phyloP scores from a whole-genome alignment of 2,888 invertebrate genomes.

The Drosophila kambysellisi region DNA sequence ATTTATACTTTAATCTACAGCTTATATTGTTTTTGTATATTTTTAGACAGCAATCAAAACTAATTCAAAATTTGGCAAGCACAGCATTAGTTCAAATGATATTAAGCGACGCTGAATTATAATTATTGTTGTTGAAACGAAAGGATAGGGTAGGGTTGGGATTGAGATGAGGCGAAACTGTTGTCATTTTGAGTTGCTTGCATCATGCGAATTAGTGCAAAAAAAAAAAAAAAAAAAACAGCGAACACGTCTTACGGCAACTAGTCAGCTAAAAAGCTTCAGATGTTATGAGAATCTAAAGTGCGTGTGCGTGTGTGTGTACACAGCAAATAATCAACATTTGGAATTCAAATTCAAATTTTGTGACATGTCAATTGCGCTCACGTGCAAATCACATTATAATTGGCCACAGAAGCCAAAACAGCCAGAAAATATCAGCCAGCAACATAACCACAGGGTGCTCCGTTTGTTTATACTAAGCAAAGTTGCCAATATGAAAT shows the following conservation, averaged over 20 bases:
- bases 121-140: slow-evolving; percentile 13
- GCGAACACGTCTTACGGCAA: slow-evolving; percentile 25
- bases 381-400: slow-evolving; percentile 46
- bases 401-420: slow-evolving; percentile 56
- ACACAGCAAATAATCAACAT: slow-evolving; percentile 66
- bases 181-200: slow-evolving; percentile 55
- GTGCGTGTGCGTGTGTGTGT: slow-evolving; percentile 10
- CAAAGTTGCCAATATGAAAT: neutral
- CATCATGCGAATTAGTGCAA: slow-evolving; percentile 75
- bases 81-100: slow-evolving; percentile 10
- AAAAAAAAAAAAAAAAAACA: slow-evolving; percentile 40
- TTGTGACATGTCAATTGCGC: slow-evolving; percentile 32
- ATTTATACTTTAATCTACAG: neutral
- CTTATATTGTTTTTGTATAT: neutral
- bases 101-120: slow-evolving; percentile 13
- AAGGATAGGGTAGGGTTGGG: neutral
- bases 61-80: neutral
- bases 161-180: neutral
- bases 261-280: slow-evolving; percentile 64
- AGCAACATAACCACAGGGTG: slow-evolving; percentile 11
- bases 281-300: slow-evolving; percentile 62
- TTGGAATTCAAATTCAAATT: slow-evolving; percentile 74
- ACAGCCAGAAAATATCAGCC: slow-evolving; percentile 9
- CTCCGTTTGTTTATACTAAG: neutral
- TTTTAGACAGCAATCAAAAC: slow-evolving; percentile 7